Evolutionary conservation across 2,113 vertebrate genomes (phyloP), one percentile per base, ranked within the genome.

Genomic region (Willisornis vidua): DNA sequence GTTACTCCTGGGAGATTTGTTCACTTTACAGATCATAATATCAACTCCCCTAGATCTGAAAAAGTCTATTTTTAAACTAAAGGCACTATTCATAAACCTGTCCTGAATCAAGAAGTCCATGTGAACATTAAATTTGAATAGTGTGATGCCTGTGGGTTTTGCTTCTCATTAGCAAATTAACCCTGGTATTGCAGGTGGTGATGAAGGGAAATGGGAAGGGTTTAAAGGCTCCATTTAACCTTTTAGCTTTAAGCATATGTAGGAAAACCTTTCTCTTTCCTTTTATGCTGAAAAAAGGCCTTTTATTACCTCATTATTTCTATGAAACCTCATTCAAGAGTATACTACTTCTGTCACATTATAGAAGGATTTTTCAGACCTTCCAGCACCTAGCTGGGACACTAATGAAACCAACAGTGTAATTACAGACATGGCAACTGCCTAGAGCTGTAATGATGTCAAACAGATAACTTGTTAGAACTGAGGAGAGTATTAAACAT

Each of bases 11-110:
- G 93, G 85, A 97, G 71, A 78, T 70, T 96, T 75, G 88, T 96
- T 96, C 91, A 95, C 89, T 96, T 95, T 94, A 73, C 72, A 91
- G 76, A 90, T 97, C 76, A 93, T 95, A 94, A 93, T 96, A 96
- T 94, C 85, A 96, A 81, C 68, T 96, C 84, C 71, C 71, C 52
- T 89, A 89, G 94, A 95, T 81, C n/a, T 95, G 54, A 93, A 95
- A 95, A 93, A 91, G 46, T 22, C 87, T 97, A 95, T 96, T 97
- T 97, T 95, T 96, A 96, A 92, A 92, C 77, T 79, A 63, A 91
- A 94, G 94, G 39, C 39, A 39, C 94, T 97, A 97, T 96, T 95
- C 96, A 95, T 97, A 97, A 97, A 95, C 68, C 70, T 96, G 89
- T 73, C 66, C 85, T 93, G 78, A 81, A 96, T 91, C 59, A 88